Conservation (phyloP, 2,113 vertebrate genomes). For the Centropristis striata region DNA sequence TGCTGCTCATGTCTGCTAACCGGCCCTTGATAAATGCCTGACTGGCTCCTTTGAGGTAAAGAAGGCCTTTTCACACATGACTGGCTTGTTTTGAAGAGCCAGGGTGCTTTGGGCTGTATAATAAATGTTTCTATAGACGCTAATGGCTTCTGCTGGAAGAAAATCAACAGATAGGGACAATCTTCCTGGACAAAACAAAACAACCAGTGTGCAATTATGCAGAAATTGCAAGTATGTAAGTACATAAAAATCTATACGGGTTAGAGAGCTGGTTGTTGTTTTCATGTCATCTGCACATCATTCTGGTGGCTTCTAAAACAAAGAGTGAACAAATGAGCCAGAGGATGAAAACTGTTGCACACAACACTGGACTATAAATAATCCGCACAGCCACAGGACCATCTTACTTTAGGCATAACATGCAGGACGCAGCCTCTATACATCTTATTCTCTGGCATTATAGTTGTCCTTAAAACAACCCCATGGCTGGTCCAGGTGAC, state of each 20-base stretch:
- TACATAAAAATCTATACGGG: neutral
- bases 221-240: neutral
- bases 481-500: neutral
- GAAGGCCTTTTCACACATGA: constrained; percentile 56
- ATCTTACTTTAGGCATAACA: neutral
- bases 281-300: neutral
- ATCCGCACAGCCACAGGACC: neutral
- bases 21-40: constrained; percentile 40
- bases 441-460: neutral
- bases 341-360: constrained; percentile 12
- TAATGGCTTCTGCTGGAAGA: constrained; percentile 24
- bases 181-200: neutral
- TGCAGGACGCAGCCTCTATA: neutral
- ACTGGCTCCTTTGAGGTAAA: constrained; percentile 55
- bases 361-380: neutral
- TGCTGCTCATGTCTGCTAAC: constrained; percentile 26
- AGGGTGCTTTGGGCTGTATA: constrained; percentile 10
- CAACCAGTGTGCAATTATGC: neutral
- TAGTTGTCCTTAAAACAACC: neutral
- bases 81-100: constrained; percentile 40
- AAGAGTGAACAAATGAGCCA: constrained; percentile 2
- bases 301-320: constrained; percentile 1
- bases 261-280: constrained; percentile 1
- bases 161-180: constrained; percentile 22
- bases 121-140: constrained; percentile 8